These are phyloP conservation scores for Lycocerus yunnanus DNA, from an alignment of 2,888 invertebrate genomes.

Conservation along the genomic window DNA sequence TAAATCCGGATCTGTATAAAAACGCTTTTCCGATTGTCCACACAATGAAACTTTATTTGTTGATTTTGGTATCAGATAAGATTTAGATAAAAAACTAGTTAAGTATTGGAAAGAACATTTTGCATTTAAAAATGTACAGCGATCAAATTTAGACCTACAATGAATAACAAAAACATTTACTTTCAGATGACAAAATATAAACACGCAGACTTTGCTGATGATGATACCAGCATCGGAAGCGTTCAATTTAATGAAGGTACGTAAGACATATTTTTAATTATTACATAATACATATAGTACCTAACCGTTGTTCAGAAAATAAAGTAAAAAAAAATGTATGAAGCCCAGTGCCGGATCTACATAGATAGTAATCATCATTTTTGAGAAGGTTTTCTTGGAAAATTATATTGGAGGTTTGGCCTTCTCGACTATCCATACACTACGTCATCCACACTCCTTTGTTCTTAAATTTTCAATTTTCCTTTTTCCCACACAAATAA, in stretches of 20 bases:
- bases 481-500: too few relatives aligned
- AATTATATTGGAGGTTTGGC: too few relatives aligned
- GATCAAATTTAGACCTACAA: neutral
- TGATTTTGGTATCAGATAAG: neutral
- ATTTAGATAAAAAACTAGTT: neutral
- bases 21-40: neutral
- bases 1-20: neutral
- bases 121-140: neutral
- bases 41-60: neutral
- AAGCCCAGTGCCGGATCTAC: too few relatives aligned
- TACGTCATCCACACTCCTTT: too few relatives aligned
- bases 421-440: too few relatives aligned
- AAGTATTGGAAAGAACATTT: neutral
- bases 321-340: too few relatives aligned
- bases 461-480: too few relatives aligned
- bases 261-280: neutral
- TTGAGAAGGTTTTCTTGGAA: too few relatives aligned
- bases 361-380: too few relatives aligned
- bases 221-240: constrained; percentile 79
- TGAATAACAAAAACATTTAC: neutral
- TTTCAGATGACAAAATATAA: constrained; percentile 86
- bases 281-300: neutral
- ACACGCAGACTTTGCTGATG: constrained; percentile 84
- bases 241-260: constrained; percentile 77
- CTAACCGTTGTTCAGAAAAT: neutral